These are phyloP conservation scores for Euphonia xanthogaster DNA, from an alignment of 2,797 vertebrate genomes.

Conservation along the genomic window DNA sequence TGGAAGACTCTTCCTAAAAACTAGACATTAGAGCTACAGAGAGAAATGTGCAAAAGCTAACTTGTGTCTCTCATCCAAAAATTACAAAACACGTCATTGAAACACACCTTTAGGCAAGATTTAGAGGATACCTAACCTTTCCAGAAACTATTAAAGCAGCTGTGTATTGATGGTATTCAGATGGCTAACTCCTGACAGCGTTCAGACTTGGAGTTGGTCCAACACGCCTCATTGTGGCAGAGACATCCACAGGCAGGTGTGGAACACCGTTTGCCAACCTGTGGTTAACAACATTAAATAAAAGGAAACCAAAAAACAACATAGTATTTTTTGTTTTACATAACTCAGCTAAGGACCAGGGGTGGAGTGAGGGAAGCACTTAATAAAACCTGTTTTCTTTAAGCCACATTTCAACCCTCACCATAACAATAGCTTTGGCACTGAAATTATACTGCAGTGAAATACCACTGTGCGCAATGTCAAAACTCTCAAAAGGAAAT, in stretches of 20 bases:
- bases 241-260: background rate
- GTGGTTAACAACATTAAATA: constrained; percentile 17
- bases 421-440: background rate
- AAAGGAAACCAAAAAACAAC: constrained; percentile 36
- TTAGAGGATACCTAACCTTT: constrained; percentile 3
- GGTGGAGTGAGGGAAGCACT: background rate
- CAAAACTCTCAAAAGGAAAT: background rate
- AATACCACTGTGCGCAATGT: background rate
- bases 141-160: constrained; percentile 34
- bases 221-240: background rate
- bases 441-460: background rate
- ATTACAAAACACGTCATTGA: constrained; percentile 5
- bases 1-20: background rate
- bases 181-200: background rate
- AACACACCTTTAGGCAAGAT: constrained; percentile 22
- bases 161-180: constrained; percentile 20
- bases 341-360: background rate
- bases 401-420: background rate
- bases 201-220: background rate
- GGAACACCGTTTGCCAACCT: background rate
- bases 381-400: background rate
- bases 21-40: background rate
- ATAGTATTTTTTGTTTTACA: background rate
- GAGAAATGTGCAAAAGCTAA: background rate
- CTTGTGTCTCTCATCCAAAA: constrained; percentile 7